phyloP scores from a whole-genome alignment of 2,797 vertebrate genomes.

The Pantherophis vulpinus region DNA sequence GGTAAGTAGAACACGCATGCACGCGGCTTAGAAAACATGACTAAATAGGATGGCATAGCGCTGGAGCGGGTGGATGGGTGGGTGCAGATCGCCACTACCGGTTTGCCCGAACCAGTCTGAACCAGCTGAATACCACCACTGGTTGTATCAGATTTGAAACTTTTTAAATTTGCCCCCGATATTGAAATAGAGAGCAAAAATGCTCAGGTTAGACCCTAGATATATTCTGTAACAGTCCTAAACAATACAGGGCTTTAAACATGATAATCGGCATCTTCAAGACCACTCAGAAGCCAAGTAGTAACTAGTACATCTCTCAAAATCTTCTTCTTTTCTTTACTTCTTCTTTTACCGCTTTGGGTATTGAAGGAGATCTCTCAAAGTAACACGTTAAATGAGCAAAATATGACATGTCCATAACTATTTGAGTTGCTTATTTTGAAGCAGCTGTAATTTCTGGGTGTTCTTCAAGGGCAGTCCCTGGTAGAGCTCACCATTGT shows the following conservation, averaged over 20 bases:
- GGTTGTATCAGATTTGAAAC: neutral
- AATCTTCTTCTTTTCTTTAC: neutral
- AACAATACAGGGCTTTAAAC: neutral
- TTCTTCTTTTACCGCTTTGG: too few species aligned
- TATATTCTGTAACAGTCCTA: neutral
- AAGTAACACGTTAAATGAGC: neutral
- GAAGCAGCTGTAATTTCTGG: neutral
- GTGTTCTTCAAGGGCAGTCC: neutral
- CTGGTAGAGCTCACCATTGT: neutral
- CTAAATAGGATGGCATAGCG: too few species aligned
- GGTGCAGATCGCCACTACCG: too few species aligned
- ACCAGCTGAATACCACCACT: too few species aligned
- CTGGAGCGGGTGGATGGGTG: too few species aligned
- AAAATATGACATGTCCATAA: neutral
- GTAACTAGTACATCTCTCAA: neutral
- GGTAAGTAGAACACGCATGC: too few species aligned
- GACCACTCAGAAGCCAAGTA: neutral
- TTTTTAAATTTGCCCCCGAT: neutral
- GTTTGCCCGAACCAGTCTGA: too few species aligned
- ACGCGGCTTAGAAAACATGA: too few species aligned
- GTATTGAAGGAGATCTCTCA: neutral
- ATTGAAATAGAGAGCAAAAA: neutral
- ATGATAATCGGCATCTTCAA: neutral
- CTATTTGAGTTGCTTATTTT: neutral
- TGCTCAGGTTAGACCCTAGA: neutral